phyloP scores from a whole-genome alignment of 2,797 vertebrate genomes.

The Miichthys miiuy region DNA sequence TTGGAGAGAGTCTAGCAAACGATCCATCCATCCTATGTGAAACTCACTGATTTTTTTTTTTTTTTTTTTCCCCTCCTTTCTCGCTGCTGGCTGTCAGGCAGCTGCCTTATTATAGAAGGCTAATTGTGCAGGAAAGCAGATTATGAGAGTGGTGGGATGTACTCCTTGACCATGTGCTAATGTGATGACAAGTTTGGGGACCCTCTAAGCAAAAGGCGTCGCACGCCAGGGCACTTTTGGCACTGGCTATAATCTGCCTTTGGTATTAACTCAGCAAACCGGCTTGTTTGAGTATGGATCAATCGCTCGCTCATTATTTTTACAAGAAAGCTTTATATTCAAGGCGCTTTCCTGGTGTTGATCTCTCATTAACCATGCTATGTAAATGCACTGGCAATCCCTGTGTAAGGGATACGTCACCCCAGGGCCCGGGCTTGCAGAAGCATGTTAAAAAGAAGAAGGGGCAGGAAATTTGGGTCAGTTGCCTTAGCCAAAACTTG shows the following conservation, averaged over 20 bases:
- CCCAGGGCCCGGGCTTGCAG: conserved; percentile 80
- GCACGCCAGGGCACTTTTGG: conserved; percentile 87
- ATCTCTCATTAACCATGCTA: conserved; percentile 89
- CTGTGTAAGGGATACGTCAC: conserved; percentile 84
- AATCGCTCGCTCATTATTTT: conserved; percentile 89
- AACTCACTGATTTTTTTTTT: conserved; percentile 72
- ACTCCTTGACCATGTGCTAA: conserved; percentile 90
- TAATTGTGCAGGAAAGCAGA: conserved; percentile 92
- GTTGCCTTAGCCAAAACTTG: conserved; percentile 83
- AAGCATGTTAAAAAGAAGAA: conserved; percentile 84
- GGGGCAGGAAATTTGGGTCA: conserved; percentile 88
- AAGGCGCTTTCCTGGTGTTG: conserved; percentile 83
- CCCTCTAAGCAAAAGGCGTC: conserved; percentile 82
- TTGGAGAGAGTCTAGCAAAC: conserved; percentile 69
- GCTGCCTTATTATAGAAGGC: conserved; percentile 86
- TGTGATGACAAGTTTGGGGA: conserved; percentile 89
- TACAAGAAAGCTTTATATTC: conserved; percentile 88
- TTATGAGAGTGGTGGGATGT: conserved; percentile 87
- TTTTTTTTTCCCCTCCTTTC: conserved; percentile 46
- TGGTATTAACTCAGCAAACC: conserved; percentile 89
- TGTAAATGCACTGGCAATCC: conserved; percentile 87
- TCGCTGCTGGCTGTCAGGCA: conserved; percentile 78
- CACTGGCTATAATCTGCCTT: conserved; percentile 88
- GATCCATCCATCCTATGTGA: conserved; percentile 75
- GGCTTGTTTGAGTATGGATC: conserved; percentile 89